phyloP scores from a whole-genome alignment of 2,113 vertebrate species.

The Todiramphus saurophagus region DNA sequence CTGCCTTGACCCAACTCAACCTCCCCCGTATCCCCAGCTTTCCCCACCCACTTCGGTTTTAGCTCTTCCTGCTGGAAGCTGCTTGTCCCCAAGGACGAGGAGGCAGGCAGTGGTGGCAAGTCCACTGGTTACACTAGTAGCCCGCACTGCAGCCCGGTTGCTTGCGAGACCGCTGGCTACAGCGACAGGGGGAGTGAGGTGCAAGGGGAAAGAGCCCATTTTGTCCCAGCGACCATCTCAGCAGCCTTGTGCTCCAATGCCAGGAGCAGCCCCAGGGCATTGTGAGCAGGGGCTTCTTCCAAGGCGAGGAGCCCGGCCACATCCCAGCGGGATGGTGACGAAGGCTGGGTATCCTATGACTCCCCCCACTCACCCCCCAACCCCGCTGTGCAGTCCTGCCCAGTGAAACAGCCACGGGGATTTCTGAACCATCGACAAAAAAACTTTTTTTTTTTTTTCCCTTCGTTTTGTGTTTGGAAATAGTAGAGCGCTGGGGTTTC shows the following conservation, averaged over 20 bases:
- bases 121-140: background rate
- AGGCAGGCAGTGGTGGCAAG: accelerated
- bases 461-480: background rate
- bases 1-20: background rate
- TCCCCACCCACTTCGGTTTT: background rate
- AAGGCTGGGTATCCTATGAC: accelerated
- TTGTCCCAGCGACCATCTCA: background rate
- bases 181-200: background rate
- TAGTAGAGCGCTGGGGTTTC: background rate
- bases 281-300: background rate
- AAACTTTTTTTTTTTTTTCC: background rate
- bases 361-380: accelerated
- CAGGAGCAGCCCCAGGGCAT: accelerated
- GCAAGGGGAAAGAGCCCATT: background rate
- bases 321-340: background rate
- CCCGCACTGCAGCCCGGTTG: accelerated
- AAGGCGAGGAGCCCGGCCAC: background rate
- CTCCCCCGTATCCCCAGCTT: background rate
- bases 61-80: background rate
- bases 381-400: accelerated
- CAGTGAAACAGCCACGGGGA: background rate
- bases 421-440: background rate
- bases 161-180: background rate
- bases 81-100: background rate
- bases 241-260: background rate